phyloP scores from a whole-genome alignment of 2,888 invertebrate species.

The Baccha elongata region DNA sequence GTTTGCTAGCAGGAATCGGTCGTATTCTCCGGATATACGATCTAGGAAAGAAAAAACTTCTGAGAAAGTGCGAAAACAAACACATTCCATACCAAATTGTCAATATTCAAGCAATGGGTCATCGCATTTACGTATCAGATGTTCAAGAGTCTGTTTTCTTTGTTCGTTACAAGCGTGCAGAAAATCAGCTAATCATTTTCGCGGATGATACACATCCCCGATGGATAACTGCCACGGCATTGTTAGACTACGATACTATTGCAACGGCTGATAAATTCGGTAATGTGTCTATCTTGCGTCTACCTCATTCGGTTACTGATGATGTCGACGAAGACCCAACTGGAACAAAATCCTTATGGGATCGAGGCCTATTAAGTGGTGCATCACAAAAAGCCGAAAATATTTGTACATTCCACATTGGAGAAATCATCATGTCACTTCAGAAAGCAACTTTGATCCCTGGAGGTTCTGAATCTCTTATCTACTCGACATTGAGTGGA shows the following conservation, averaged over 20 bases:
- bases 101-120: slow-evolving; percentile 96
- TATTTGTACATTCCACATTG: slow-evolving; percentile 96
- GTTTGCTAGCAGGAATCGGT: slow-evolving; percentile 95
- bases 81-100: slow-evolving; percentile 98
- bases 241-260: slow-evolving; percentile 97
- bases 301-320: slow-evolving; percentile 96
- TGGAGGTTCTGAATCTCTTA: slow-evolving; percentile 97
- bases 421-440: slow-evolving; percentile 97
- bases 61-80: slow-evolving; percentile 98
- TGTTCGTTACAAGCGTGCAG: slow-evolving; percentile 95
- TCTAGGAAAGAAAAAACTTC: slow-evolving; percentile 96
- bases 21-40: slow-evolving; percentile 96
- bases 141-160: slow-evolving; percentile 98
- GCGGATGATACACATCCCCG: slow-evolving; percentile 99
- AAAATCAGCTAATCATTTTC: slow-evolving; percentile 98
- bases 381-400: slow-evolving; percentile 99
- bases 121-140: slow-evolving; percentile 96
- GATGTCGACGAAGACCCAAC: slow-evolving; percentile 99
- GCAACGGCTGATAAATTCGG: slow-evolving; percentile 99
- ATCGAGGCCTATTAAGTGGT: slow-evolving; percentile 95
- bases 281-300: slow-evolving; percentile 94
- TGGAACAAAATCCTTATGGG: slow-evolving; percentile 98
- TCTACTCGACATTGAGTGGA: slow-evolving; percentile 98
- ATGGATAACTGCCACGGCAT: slow-evolving; percentile 96
- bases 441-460: slow-evolving; percentile 98